Conservation (phyloP, 1,140 invertebrate genomes). For the Alviniconcha marisindica region DNA sequence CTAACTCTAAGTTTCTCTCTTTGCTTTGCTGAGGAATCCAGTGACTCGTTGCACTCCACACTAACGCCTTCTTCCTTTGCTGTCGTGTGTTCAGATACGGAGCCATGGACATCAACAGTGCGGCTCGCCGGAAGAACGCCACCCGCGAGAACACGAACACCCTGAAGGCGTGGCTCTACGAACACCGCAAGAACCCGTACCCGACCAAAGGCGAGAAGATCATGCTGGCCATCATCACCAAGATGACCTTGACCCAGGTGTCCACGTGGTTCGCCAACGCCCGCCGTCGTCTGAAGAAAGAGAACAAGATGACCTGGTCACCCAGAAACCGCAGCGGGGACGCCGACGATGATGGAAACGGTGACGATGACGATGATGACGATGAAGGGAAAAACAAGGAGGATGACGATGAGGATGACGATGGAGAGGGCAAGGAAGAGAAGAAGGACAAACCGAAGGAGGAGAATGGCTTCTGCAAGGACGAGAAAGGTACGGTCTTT, state of each 20-base stretch:
- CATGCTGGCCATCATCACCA: conserved; percentile 98
- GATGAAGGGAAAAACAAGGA: conserved; percentile 53
- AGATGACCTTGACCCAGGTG: conserved; percentile 96
- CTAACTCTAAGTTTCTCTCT: too few relatives aligned
- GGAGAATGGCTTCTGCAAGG: not conserved
- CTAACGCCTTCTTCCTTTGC: conserved; percentile 19
- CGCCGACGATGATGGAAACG: conserved; percentile 70
- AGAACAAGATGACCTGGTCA: conserved; percentile 99
- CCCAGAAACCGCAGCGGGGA: conserved; percentile 94
- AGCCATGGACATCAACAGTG: conserved; percentile 93
- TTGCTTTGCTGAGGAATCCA: too few relatives aligned
- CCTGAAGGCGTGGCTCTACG: conserved; percentile 97
- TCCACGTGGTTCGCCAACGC: conserved; percentile 76
- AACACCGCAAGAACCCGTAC: conserved; percentile 99
- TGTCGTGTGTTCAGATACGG: conserved; percentile 84
- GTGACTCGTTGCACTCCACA: too few relatives aligned
- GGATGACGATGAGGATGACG: conserved; percentile 53
- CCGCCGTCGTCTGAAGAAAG: conserved; percentile 86
- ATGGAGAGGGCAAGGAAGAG: conserved; percentile 6
- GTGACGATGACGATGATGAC: conserved; percentile 60
- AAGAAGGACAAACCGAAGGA: conserved; percentile 22
- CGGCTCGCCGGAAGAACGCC: conserved; percentile 94
- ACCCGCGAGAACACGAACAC: conserved; percentile 97
- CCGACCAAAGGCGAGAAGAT: conserved; percentile 99
- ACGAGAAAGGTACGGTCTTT: not conserved